phyloP scores from a whole-genome alignment of 2,797 vertebrate species.

The Spinibarbus caldwelli region DNA sequence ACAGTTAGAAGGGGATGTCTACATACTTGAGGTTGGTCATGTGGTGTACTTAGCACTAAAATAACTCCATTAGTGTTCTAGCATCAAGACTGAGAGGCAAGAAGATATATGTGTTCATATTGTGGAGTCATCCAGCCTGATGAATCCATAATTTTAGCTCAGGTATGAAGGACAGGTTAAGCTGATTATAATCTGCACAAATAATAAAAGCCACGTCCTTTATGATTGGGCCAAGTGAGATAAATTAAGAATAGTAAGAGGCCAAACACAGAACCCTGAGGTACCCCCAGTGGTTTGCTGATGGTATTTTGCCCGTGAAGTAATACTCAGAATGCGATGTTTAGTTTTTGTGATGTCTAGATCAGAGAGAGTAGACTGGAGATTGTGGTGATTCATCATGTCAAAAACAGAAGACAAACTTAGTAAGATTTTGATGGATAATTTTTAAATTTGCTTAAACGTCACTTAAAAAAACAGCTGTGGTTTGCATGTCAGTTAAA shows the following conservation, averaged over 20 bases:
- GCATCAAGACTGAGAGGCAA: background rate
- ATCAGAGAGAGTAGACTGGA: background rate
- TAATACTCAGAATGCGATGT: background rate
- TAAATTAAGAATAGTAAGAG: background rate
- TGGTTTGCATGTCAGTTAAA: too few relatives aligned
- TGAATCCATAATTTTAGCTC: background rate
- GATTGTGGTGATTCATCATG: background rate
- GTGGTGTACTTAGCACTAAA: background rate
- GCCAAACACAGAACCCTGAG: background rate
- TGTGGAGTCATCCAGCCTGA: background rate
- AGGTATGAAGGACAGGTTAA: background rate
- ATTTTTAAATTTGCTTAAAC: background rate
- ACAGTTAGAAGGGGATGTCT: background rate
- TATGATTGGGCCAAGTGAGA: background rate
- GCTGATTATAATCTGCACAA: background rate
- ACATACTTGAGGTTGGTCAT: background rate
- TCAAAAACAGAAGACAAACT: background rate
- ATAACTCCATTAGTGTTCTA: background rate
- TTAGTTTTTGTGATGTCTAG: background rate
- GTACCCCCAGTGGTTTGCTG: background rate
- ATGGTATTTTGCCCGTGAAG: background rate
- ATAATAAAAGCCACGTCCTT: background rate
- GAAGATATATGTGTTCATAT: background rate
- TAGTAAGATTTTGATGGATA: background rate
- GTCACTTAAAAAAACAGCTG: background rate